Conservation (phyloP, 2,113 vertebrate species). For the Catharus fuscescens region DNA sequence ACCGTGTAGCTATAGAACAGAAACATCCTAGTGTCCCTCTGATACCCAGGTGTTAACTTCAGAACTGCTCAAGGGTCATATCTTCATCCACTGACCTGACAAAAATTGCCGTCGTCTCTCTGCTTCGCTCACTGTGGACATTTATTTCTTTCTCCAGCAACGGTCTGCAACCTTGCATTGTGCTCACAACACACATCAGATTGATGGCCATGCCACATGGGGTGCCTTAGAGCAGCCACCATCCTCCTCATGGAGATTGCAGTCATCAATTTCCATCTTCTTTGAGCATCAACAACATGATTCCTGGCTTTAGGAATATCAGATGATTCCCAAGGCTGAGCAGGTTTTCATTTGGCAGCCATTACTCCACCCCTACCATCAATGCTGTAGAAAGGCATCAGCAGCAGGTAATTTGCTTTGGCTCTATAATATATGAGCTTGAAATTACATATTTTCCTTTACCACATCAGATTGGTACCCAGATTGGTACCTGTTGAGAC, state of each 20-base stretch:
- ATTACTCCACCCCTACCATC: background rate
- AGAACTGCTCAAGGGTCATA: background rate
- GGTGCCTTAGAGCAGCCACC: background rate
- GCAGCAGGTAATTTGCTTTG: background rate
- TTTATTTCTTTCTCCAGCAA: background rate
- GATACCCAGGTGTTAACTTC: background rate
- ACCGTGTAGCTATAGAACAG: background rate
- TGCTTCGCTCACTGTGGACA: background rate
- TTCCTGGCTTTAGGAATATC: background rate
- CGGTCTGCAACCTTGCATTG: background rate
- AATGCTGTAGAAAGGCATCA: background rate
- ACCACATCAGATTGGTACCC: background rate
- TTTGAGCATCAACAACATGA: background rate
- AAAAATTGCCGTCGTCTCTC: background rate
- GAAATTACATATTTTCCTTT: background rate
- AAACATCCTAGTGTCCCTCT: accelerated
- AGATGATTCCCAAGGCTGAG: background rate
- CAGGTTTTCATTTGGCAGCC: background rate
- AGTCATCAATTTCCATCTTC: constrained; percentile 28
- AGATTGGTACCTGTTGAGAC: background rate
- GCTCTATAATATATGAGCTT: background rate
- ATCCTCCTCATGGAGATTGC: background rate
- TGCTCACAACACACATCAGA: background rate
- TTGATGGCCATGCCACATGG: background rate
- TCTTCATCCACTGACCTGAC: background rate